Evolutionary conservation across 2,888 invertebrate genomes (phyloP).

Genomic region (Crocallis elinguaria): DNA sequence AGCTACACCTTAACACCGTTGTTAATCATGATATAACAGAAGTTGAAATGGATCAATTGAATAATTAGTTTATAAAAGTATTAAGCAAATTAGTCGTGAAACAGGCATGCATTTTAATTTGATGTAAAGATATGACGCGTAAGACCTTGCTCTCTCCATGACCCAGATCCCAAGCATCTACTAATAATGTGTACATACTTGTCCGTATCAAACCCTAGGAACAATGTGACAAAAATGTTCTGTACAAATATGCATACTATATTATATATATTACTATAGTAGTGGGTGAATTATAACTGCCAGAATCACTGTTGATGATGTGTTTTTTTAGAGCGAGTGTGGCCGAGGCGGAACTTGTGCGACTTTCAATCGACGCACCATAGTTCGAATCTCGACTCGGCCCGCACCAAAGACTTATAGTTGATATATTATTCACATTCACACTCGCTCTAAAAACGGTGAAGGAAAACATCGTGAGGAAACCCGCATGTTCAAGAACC

Average conservation of each 20-base stretch:
- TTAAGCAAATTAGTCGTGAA: conserved; percentile 13
- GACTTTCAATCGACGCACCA: too few relatives aligned
- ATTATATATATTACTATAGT: not conserved
- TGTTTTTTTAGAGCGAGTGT: not conserved
- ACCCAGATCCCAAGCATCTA: conserved; percentile 51
- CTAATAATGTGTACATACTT: conserved; percentile 47
- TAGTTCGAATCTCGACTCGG: too few relatives aligned
- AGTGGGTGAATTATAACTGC: not conserved
- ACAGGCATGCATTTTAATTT: conserved; percentile 11
- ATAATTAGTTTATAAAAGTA: not conserved
- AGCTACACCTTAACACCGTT: not conserved
- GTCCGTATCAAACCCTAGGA: conserved; percentile 28
- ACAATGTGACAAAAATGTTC: not conserved
- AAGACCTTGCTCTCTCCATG: conserved; percentile 59
- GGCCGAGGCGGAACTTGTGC: too few relatives aligned
- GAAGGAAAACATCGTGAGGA: too few relatives aligned
- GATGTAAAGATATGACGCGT: conserved; percentile 19
- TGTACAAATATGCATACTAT: not conserved
- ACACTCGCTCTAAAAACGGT: too few relatives aligned
- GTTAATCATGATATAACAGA: too few relatives aligned
- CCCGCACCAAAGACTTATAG: too few relatives aligned
- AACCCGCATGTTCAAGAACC: too few relatives aligned
- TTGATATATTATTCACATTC: too few relatives aligned
- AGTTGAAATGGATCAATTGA: too few relatives aligned
- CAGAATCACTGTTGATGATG: not conserved